phyloP scores from a whole-genome alignment of 2,797 vertebrate species.

The Macroramphosus scolopax region DNA sequence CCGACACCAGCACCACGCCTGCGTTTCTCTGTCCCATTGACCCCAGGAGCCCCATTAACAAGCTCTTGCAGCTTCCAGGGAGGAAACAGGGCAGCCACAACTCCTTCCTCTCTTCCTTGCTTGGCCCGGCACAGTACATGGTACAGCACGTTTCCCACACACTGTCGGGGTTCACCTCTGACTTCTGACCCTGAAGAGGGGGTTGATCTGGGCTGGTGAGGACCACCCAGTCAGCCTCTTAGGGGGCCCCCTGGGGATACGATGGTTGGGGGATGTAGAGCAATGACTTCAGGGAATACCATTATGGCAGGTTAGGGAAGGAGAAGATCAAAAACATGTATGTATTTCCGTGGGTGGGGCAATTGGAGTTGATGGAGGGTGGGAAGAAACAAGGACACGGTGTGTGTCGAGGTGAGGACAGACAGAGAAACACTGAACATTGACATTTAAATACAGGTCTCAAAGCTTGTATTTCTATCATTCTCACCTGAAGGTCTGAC shows the following conservation, averaged over 20 bases:
- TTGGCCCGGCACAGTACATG: conserved; percentile 21
- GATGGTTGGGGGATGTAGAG: conserved; percentile 42
- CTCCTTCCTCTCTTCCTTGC: conserved; percentile 42
- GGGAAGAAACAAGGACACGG: conserved; percentile 17
- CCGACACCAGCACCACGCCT: conserved; percentile 54
- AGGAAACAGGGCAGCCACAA: conserved; percentile 54
- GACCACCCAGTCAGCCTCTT: conserved; percentile 74
- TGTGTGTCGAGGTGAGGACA: too few species aligned
- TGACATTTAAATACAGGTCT: conserved; percentile 25
- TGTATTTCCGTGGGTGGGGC: too few species aligned
- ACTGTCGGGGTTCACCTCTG: conserved; percentile 70
- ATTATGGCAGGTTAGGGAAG: conserved; percentile 34
- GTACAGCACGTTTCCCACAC: conserved; percentile 74
- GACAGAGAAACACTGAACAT: conserved; percentile 38
- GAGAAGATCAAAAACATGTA: conserved; percentile 61
- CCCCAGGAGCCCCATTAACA: conserved; percentile 59
- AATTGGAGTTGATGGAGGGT: conserved; percentile 25
- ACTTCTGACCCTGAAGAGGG: conserved; percentile 63
- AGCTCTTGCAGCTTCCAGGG: conserved; percentile 33
- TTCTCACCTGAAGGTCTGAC: conserved; percentile 10
- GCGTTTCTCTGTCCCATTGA: conserved; percentile 53
- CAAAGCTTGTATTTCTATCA: conserved; percentile 9
- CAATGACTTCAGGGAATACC: conserved; percentile 38
- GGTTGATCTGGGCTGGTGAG: conserved; percentile 11
- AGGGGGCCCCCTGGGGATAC: conserved; percentile 50